Evolutionary conservation across 2,113 vertebrate genomes (phyloP).

Genomic region (Paracanthobrama guichenoti): DNA sequence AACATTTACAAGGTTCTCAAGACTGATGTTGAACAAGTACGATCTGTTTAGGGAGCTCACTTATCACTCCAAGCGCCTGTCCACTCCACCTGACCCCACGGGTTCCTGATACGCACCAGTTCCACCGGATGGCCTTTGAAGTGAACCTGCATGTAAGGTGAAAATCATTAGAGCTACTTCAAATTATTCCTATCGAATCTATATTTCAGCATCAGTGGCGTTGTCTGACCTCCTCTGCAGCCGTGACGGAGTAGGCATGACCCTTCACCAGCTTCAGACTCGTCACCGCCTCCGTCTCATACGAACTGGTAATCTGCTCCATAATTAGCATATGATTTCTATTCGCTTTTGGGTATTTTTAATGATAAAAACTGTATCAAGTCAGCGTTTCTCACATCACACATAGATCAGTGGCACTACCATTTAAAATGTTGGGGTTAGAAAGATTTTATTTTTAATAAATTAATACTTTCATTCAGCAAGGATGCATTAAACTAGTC

Average conservation of each 20-base stretch:
- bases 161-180: not conserved
- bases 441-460: too few relatives aligned
- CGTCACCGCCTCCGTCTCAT: conserved; percentile 4
- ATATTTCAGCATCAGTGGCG: not conserved
- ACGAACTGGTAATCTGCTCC: not conserved
- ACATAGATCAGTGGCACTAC: too few relatives aligned
- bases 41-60: conserved; percentile 49
- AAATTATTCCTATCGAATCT: not conserved
- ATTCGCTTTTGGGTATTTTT: too few relatives aligned
- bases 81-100: conserved; percentile 73
- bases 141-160: conserved; percentile 40
- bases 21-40: not conserved
- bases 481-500: not conserved
- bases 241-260: conserved; percentile 65
- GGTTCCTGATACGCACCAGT: conserved; percentile 67
- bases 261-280: conserved; percentile 42
- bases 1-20: not conserved
- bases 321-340: not conserved
- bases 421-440: too few relatives aligned
- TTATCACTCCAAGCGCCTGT: conserved; percentile 67
- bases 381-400: too few relatives aligned
- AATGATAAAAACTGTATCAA: too few relatives aligned
- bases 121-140: conserved; percentile 16
- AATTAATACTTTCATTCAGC: not conserved
- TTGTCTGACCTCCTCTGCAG: conserved; percentile 45